Conservation (phyloP, 2,797 vertebrate genomes). For the Darevskia mixta region DNA sequence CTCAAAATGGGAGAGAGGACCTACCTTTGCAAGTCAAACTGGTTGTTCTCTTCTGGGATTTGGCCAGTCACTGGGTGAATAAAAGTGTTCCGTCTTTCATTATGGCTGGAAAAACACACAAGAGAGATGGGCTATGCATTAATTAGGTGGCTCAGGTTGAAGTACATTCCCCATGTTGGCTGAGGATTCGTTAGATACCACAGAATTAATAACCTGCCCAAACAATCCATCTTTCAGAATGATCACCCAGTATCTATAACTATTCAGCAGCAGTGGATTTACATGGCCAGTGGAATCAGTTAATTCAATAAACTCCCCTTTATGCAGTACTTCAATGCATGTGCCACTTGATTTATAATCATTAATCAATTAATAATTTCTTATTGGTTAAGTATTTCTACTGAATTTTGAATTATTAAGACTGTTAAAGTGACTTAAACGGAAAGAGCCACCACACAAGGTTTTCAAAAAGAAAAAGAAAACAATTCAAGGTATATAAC, state of each 20-base stretch:
- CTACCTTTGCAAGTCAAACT: slow-evolving; percentile 82
- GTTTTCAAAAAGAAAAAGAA: background rate
- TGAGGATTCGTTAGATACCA: background rate
- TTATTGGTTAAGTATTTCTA: background rate
- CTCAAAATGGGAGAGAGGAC: slow-evolving; percentile 36
- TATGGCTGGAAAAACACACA: slow-evolving; percentile 82
- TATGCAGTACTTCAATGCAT: background rate
- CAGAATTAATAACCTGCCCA: background rate
- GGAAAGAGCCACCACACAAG: background rate
- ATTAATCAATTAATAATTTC: background rate
- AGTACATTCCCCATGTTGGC: background rate
- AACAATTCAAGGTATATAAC: background rate
- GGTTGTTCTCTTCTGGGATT: slow-evolving; percentile 81
- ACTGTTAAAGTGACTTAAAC: background rate
- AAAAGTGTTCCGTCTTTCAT: slow-evolving; percentile 89
- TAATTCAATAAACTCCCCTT: background rate
- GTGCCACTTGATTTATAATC: too few relatives aligned
- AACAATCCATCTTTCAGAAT: background rate
- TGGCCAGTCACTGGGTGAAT: slow-evolving; percentile 87
- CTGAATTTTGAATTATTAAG: background rate
- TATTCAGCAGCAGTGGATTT: background rate
- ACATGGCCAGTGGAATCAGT: background rate
- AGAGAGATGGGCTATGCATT: accelerated
- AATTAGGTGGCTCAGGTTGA: background rate
- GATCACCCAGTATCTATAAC: background rate